phyloP scores from a whole-genome alignment of 2,113 vertebrate genomes.

The Psophia crepitans region DNA sequence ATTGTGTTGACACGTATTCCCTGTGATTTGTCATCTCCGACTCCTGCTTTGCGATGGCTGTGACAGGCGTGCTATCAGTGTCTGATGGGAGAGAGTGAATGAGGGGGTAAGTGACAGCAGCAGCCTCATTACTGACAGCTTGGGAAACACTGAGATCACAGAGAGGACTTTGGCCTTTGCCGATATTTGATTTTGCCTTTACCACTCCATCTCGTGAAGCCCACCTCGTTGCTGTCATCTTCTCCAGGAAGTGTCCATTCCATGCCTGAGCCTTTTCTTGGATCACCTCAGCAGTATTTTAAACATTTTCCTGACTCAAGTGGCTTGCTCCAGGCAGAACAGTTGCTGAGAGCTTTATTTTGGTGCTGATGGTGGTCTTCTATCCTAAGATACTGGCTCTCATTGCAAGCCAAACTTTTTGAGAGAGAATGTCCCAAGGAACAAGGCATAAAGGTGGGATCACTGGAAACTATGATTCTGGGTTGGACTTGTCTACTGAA shows the following conservation, averaged over 20 bases:
- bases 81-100: constrained; percentile 20
- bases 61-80: constrained; percentile 50
- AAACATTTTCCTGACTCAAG: neutral
- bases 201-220: accelerated
- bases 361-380: neutral
- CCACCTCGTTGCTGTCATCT: neutral
- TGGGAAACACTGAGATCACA: neutral
- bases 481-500: neutral
- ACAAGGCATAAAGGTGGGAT: neutral
- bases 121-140: neutral
- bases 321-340: neutral
- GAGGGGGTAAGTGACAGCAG: constrained; percentile 26
- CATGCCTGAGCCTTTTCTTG: neutral
- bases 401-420: neutral
- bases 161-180: neutral
- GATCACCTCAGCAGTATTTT: accelerated
- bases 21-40: constrained; percentile 64
- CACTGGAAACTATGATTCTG: neutral
- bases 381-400: neutral
- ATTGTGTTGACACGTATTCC: constrained; percentile 61
- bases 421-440: neutral
- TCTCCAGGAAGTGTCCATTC: accelerated
- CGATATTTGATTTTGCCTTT: neutral
- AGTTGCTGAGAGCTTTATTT: neutral
- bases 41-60: neutral